Conservation (phyloP, 2,113 vertebrate genomes). For the Lampris megalopsis region DNA sequence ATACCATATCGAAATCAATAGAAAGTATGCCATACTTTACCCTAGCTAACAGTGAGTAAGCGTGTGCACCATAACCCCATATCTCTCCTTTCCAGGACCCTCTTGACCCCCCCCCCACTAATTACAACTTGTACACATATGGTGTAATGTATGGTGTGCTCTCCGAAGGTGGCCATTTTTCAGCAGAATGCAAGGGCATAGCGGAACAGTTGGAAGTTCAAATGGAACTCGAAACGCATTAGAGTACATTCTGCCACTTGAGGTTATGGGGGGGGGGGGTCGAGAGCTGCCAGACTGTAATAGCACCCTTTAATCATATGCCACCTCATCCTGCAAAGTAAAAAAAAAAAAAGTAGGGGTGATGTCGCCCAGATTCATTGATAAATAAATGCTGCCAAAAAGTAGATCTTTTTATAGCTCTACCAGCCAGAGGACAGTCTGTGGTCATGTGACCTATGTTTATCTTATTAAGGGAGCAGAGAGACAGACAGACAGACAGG, state of each 20-base stretch:
- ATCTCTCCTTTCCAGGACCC: slow-evolving; percentile 28
- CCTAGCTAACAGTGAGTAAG: neutral
- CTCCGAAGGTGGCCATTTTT: slow-evolving; percentile 57
- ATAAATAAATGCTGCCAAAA: slow-evolving; percentile 65
- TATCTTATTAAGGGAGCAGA: slow-evolving; percentile 45
- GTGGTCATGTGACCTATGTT: slow-evolving; percentile 41
- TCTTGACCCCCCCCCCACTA: slow-evolving; percentile 42
- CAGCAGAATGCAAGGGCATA: slow-evolving; percentile 28
- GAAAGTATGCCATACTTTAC: neutral
- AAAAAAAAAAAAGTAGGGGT: slow-evolving; percentile 15
- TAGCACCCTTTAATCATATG: slow-evolving; percentile 62
- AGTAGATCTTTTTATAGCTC: slow-evolving; percentile 66
- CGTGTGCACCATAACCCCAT: neutral
- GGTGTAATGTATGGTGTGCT: slow-evolving; percentile 15
- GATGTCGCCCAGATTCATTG: slow-evolving; percentile 58
- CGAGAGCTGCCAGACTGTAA: slow-evolving; percentile 68
- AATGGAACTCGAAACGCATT: slow-evolving; percentile 67
- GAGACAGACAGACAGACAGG: neutral
- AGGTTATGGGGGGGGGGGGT: slow-evolving; percentile 63
- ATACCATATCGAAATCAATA: slow-evolving; percentile 13
- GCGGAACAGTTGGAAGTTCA: slow-evolving; percentile 54
- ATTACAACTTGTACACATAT: slow-evolving; percentile 42
- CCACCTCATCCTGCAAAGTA: slow-evolving; percentile 54
- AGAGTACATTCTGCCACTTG: slow-evolving; percentile 61
- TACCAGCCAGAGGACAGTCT: slow-evolving; percentile 57